Evolutionary conservation across 1,140 invertebrate species (phyloP), one percentile per base, ranked within the genome.

Genomic region (Bathynomus jamesi): DNA sequence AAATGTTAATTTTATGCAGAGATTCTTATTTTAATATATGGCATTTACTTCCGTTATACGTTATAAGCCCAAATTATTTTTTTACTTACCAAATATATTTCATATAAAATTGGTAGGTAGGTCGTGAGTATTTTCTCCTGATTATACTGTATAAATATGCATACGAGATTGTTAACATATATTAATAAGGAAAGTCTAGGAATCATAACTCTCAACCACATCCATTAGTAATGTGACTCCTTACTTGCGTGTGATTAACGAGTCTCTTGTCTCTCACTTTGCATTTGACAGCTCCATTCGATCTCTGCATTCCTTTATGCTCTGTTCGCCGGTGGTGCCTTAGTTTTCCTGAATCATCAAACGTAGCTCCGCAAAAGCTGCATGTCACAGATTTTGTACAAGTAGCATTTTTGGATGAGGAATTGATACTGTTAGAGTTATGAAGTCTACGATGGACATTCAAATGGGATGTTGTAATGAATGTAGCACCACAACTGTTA

Each of bases 391-490:
- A 53, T 53, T 53, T 53, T 53, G 40, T 53, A 21, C 40, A 53
- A 21, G 40, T 17, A 21, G 40, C 13, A 53, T 53, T 53, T 53
- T 53, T 53, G 21, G 40, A 53, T 53, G 40, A 11, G 21, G 2
- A 17, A 21, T 17, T 11, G 21, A 17, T 53, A 21, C 40, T 53
- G 21, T 53, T 53, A 21, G 40, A 53, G 21, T 53, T 53, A 53
- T 76, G 75, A 25, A 73, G 69, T 69, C 72, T 68, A 32, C 72
- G 69, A 53, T 76, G 75, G 28, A 76, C 75, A 69, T 76, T 76
- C 32, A 76, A 61, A 29, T 76, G 75, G 27, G 75, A 76, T 13
- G 75, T 76, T 24, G 75, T 76, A 61, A 76, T 76, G 28, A 76
- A 76, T 13, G 75, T 76, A 1, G 75, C 75, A 17, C 71, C 71